Evolutionary conservation across 2,113 vertebrate genomes (phyloP).

Genomic region (Hemichromis elongatus): DNA sequence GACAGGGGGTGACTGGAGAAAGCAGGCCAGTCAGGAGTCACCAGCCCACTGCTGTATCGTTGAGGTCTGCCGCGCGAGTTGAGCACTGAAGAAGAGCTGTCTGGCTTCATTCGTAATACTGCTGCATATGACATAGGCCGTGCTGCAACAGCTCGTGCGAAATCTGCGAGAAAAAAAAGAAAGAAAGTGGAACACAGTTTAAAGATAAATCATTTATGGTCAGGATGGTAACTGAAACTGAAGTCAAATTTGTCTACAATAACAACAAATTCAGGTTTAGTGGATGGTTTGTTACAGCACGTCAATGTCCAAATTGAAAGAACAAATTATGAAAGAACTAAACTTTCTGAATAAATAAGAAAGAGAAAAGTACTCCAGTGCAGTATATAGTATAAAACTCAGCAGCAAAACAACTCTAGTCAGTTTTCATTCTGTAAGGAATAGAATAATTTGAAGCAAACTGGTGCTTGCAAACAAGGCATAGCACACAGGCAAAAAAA

Average conservation of each 20-base stretch:
- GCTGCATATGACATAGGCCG: constrained; percentile 83
- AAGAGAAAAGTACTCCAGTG: not conserved
- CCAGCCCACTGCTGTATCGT: constrained; percentile 61
- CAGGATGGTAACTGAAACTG: not conserved
- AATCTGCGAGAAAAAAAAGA: constrained; percentile 63
- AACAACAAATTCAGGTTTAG: not conserved
- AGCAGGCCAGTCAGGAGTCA: constrained; percentile 76
- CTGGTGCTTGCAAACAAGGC: not conserved
- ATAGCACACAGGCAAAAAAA: not conserved
- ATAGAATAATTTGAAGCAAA: not conserved
- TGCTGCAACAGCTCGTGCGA: constrained; percentile 76
- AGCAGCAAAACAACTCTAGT: not conserved
- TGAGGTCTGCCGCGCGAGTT: constrained; percentile 76
- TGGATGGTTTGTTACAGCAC: not conserved
- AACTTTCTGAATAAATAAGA: not conserved
- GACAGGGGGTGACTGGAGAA: constrained; percentile 74
- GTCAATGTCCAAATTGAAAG: not conserved
- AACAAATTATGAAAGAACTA: not conserved
- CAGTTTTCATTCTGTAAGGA: not conserved
- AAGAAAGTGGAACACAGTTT: not conserved
- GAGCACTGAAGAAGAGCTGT: constrained; percentile 77
- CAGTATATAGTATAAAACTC: not conserved
- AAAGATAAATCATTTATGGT: not conserved
- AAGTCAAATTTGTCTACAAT: not conserved
- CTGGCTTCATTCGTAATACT: constrained; percentile 83